Conservation (phyloP, 2,113 vertebrate genomes). For the Microcebus jonahi region DNA sequence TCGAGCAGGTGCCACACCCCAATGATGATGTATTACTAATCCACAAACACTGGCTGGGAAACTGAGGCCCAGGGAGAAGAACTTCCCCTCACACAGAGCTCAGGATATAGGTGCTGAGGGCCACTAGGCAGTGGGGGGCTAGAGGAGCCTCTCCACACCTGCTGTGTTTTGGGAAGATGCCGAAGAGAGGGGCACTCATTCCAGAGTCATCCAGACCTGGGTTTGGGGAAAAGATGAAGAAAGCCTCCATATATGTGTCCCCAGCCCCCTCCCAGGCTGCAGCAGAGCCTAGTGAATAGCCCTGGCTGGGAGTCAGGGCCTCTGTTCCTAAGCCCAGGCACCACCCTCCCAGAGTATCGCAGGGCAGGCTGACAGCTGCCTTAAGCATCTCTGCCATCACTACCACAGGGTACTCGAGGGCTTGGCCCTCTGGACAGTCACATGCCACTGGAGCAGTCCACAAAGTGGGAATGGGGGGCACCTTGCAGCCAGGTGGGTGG, state of each 20-base stretch:
- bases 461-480: neutral
- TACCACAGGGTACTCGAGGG: neutral
- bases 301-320: neutral
- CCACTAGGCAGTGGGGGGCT: neutral
- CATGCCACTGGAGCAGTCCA: neutral
- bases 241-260: neutral
- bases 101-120: neutral
- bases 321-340: neutral
- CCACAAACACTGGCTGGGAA: conserved; percentile 63
- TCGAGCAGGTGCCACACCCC: conserved; percentile 65
- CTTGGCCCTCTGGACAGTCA: neutral
- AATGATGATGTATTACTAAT: conserved; percentile 67
- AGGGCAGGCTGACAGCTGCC: neutral
- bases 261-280: neutral
- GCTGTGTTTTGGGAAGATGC: neutral
- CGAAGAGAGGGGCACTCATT: neutral
- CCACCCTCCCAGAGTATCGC: neutral
- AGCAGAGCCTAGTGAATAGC: neutral
- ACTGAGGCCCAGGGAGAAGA: conserved; percentile 70
- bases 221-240: neutral
- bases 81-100: neutral
- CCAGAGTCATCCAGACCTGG: neutral
- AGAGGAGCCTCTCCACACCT: neutral
- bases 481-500: neutral
- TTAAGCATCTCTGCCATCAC: neutral